These are phyloP conservation scores for Hymenopus coronatus DNA, from an alignment of 2,888 invertebrate species.

Conservation along the genomic window DNA sequence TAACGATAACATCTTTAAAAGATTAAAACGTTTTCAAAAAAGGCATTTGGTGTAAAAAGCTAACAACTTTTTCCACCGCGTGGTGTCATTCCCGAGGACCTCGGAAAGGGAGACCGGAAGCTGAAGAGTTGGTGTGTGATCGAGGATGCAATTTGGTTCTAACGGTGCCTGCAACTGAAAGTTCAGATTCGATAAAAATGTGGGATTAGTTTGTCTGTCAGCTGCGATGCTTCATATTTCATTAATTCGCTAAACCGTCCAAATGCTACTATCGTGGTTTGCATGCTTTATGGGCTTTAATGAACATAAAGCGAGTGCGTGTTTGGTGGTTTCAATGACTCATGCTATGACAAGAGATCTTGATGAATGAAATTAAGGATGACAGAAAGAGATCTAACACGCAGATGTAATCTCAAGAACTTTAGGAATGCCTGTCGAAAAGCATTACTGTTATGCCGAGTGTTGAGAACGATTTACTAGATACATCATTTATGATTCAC, in stretches of 20 bases:
- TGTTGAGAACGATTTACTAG: no score
- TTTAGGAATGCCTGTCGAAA: no score
- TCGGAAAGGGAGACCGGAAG: no score
- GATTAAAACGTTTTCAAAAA: no score
- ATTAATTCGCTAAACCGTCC: background rate
- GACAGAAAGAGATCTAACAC: background rate
- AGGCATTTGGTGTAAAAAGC: no score
- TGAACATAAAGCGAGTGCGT: background rate
- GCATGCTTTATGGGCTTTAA: background rate
- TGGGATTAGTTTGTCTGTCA: background rate
- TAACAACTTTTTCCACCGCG: no score
- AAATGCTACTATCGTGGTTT: background rate
- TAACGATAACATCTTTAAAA: no score
- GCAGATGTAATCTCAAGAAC: no score
- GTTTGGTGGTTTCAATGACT: background rate
- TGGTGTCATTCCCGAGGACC: no score
- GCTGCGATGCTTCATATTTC: background rate
- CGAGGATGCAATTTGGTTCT: background rate
- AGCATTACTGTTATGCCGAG: no score
- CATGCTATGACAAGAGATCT: background rate
- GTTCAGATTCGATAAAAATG: background rate
- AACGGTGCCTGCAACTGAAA: background rate
- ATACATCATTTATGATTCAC: no score
- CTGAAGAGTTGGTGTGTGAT: no score
- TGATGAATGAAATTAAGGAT: background rate